Conservation (phyloP, 1,140 invertebrate genomes). For the Drosophila neocordata region DNA sequence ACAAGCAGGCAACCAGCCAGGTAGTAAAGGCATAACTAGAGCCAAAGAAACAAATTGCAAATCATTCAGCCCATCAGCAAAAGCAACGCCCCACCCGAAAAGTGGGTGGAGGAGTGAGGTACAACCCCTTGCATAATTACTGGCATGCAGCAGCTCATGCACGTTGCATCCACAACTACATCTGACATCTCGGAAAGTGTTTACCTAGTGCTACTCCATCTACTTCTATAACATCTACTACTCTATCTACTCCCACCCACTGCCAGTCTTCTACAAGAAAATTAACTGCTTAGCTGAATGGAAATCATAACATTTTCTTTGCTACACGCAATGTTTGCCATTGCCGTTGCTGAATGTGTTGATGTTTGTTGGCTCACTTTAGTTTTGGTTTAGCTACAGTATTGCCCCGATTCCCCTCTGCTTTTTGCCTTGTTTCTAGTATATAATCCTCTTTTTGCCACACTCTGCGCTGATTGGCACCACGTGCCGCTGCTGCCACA, state of each 20-base stretch:
- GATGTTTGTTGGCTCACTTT: slow-evolving; percentile 42
- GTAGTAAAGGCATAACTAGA: background rate
- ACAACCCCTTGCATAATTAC: slow-evolving; percentile 32
- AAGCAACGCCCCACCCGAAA: background rate
- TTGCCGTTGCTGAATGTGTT: slow-evolving; percentile 1
- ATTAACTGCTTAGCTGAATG: slow-evolving; percentile 51
- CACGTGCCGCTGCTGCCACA: slow-evolving; percentile 42
- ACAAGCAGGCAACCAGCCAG: background rate
- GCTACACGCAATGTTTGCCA: slow-evolving; percentile 2
- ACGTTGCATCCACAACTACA: slow-evolving; percentile 11
- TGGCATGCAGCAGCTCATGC: slow-evolving; percentile 23
- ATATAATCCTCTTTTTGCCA: background rate
- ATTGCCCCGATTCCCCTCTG: background rate
- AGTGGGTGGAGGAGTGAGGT: background rate
- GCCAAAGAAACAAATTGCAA: slow-evolving; percentile 21
- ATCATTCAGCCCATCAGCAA: slow-evolving; percentile 26
- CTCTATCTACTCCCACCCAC: background rate
- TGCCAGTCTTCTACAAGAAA: background rate
- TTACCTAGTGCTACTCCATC: background rate
- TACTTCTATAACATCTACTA: background rate
- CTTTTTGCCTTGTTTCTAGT: slow-evolving; percentile 13
- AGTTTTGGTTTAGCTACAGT: slow-evolving; percentile 14
- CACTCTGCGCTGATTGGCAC: slow-evolving; percentile 35
- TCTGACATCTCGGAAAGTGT: background rate
- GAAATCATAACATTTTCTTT: slow-evolving; percentile 56